A percentile compares a stretch with the other conserved stretches of the same genome.
phyloP scores from a whole-genome alignment of 2,113 vertebrate species.

The Damaliscus lunatus region DNA sequence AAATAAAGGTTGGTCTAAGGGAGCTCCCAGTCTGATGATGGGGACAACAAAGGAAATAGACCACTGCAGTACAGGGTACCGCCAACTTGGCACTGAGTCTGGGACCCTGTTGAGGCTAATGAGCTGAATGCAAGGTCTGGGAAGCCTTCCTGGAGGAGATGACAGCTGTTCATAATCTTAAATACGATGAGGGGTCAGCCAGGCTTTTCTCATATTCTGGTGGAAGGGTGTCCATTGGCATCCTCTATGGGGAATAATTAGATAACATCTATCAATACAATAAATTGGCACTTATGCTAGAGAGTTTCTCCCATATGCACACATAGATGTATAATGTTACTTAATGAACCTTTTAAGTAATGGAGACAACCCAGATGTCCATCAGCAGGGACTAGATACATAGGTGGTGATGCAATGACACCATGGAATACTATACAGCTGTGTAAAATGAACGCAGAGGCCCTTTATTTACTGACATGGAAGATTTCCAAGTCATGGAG shows the following conservation, averaged over 20 bases:
- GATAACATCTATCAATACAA: not conserved
- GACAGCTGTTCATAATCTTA: not conserved
- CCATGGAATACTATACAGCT: not conserved
- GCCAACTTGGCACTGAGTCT: fast-evolving
- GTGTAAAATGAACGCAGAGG: not conserved
- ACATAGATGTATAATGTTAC: not conserved
- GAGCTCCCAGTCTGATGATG: not conserved
- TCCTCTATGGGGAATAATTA: not conserved
- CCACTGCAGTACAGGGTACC: fast-evolving
- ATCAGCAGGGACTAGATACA: not conserved
- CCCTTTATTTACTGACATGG: not conserved
- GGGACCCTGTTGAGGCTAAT: not conserved
- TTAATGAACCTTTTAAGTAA: not conserved
- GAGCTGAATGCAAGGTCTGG: not conserved
- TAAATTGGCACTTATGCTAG: not conserved
- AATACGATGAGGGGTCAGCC: not conserved
- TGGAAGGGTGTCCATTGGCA: not conserved
- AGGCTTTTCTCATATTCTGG: not conserved
- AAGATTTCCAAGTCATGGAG: too few species aligned
- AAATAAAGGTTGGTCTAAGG: not conserved
- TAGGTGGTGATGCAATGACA: fast-evolving
- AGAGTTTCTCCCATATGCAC: not conserved
- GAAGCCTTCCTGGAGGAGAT: constrained; percentile 1
- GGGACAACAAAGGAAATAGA: not conserved
- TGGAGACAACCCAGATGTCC: not conserved